phyloP scores from a whole-genome alignment of 2,888 invertebrate species.

The Tetragonisca angustula region DNA sequence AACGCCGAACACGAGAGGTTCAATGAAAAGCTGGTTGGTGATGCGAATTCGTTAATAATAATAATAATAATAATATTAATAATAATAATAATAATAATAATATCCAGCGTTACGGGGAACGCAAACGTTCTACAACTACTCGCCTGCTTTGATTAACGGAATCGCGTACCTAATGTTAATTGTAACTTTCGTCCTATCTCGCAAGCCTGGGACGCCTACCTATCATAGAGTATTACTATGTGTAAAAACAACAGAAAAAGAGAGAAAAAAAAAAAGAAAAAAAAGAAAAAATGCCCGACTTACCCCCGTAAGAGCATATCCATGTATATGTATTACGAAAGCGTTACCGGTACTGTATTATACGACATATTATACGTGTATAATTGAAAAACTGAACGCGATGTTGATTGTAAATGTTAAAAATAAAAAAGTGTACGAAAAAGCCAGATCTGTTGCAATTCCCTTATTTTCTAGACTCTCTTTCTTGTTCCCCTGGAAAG shows the following conservation, averaged over 20 bases:
- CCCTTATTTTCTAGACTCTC: background rate
- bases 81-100: constrained; percentile 3
- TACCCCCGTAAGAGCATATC: constrained; percentile 68
- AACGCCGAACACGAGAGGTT: constrained; percentile 54
- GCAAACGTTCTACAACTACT: constrained; percentile 35
- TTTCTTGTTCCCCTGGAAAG: background rate
- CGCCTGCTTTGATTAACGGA: constrained; percentile 60
- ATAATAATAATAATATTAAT: background rate
- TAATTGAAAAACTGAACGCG: constrained; percentile 78
- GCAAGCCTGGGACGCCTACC: constrained; percentile 59
- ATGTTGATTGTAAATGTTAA: constrained; percentile 84
- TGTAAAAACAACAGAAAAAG: constrained; percentile 46
- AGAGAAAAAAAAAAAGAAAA: constrained; percentile 14
- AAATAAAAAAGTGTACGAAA: constrained; percentile 83
- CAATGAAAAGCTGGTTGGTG: constrained; percentile 20
- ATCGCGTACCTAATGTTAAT: constrained; percentile 58
- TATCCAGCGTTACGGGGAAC: constrained; percentile 33
- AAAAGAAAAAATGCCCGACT: constrained; percentile 21
- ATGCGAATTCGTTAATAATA: constrained; percentile 19
- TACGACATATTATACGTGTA: constrained; percentile 77
- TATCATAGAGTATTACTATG: constrained; percentile 71
- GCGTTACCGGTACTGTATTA: constrained; percentile 77
- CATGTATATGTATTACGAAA: constrained; percentile 73
- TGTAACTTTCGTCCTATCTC: constrained; percentile 56
- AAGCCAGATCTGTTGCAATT: background rate